Evolutionary conservation across 2,113 vertebrate genomes (phyloP).

Genomic region (Rhabdornis inornatus): DNA sequence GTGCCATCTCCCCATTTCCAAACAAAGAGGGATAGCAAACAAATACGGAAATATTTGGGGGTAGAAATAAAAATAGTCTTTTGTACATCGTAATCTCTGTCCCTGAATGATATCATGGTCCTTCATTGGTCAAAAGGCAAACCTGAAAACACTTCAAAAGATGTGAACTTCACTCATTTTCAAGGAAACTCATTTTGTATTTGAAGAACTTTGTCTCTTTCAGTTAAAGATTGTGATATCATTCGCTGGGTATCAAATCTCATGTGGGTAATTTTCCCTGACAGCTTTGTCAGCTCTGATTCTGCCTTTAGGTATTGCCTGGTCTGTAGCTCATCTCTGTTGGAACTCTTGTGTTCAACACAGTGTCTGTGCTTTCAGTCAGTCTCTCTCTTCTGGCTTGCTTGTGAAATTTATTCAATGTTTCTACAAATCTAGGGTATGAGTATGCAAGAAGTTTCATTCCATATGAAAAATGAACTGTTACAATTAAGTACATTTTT

Average conservation of each 20-base stretch:
- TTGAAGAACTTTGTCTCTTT: not conserved
- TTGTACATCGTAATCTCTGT: constrained; percentile 43
- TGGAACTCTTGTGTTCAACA: constrained; percentile 20
- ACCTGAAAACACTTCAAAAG: not conserved
- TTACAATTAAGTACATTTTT: constrained; percentile 3
- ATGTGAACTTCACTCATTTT: not conserved
- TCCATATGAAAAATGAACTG: constrained; percentile 13
- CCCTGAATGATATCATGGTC: constrained; percentile 64
- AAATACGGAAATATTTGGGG: constrained; percentile 37
- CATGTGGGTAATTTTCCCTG: not conserved
- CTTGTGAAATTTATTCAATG: constrained; percentile 20
- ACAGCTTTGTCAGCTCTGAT: not conserved
- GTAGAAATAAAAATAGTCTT: constrained; percentile 25
- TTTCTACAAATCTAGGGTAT: constrained; percentile 23
- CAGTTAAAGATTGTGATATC: constrained; percentile 19
- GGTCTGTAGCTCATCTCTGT: not conserved
- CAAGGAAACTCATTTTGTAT: not conserved
- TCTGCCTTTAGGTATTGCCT: constrained; percentile 24
- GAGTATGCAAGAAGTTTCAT: constrained; percentile 41
- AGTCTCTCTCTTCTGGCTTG: constrained; percentile 30
- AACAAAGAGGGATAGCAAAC: not conserved
- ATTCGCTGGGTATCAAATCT: constrained; percentile 12
- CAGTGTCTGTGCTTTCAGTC: constrained; percentile 1
- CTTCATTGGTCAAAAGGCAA: not conserved
- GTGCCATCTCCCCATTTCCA: not conserved